These are phyloP conservation scores for Nezara viridula DNA, from an alignment of 2,888 invertebrate species.

Conservation along the genomic window DNA sequence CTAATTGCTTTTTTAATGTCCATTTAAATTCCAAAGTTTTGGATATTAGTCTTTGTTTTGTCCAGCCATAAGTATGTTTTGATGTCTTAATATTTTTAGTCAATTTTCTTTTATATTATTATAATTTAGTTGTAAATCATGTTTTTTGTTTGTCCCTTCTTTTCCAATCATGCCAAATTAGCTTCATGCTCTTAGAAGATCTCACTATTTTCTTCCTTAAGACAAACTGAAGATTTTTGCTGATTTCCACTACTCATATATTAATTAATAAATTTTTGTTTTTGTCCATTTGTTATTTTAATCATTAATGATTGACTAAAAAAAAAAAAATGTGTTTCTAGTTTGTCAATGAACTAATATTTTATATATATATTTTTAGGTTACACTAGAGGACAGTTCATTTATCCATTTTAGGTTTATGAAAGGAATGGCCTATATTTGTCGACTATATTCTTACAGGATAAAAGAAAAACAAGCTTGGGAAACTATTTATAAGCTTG, in stretches of 20 bases:
- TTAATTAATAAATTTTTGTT: background rate
- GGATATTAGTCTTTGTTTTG: too few relatives aligned
- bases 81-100: too few relatives aligned
- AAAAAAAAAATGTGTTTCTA: background rate
- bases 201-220: too few relatives aligned
- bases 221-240: background rate
- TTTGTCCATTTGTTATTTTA: background rate
- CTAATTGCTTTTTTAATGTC: too few relatives aligned
- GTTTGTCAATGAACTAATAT: background rate
- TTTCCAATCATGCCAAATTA: too few relatives aligned
- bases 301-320: background rate
- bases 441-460: conserved; percentile 43
- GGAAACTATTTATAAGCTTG: conserved; percentile 43
- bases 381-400: background rate
- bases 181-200: too few relatives aligned
- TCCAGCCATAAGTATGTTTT: too few relatives aligned
- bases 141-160: too few relatives aligned
- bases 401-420: conserved; percentile 53
- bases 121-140: too few relatives aligned
- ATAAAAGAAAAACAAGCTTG: conserved; percentile 52
- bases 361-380: background rate
- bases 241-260: background rate
- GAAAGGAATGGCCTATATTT: conserved; percentile 55
- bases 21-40: too few relatives aligned
- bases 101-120: too few relatives aligned